Evolutionary conservation across 2,797 vertebrate species (phyloP), one percentile per base, ranked within the genome.

Genomic region (Microhierax caerulescens): DNA sequence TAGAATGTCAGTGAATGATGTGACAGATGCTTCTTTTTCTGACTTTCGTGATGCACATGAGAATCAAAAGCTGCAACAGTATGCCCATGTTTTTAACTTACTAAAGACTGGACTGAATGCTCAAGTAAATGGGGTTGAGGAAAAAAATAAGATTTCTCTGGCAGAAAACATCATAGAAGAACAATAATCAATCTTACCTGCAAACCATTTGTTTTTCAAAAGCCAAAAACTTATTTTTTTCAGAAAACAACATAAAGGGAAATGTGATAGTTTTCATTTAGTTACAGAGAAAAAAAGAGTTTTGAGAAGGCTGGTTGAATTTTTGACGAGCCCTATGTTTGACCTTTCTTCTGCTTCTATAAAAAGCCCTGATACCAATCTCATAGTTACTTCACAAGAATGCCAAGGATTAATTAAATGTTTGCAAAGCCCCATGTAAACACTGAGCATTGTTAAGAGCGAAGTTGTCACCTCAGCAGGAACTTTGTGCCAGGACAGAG

Each of bases 341-440:
- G 81, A 95, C 73, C 43, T 95, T 94, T 84, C 53, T 80, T 82
- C 60, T 85, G 64, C 53, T 85, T 68, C 82, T 95, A 21, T 56
- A 65, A 88, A 95, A 94, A 94, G n/a, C 37, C 61, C 34, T 22
- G 90, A 95, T 94, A 90, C 41, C 27, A 54, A 75, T 94, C 90
- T 93, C 91, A 50, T 67, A 72, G 87, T 72, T 95, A 70, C 78
- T 87, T 88, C 82, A 69, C 41, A 79, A 81, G 84, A 87, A 96
- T 80, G 34, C 80, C 61, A 95, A 50, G 77, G 73, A 88, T 73
- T 86, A 84, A 79, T 60, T 84, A 90, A 94, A 86, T 92, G 50
- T 96, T 96, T 97, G 90, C 82, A 88, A 89, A 96, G 61, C n/a
- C 53, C 48, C 34, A 7, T 61, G 64, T 92, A 93, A 97, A 95